These are phyloP conservation scores for Thrips palmi DNA, from an alignment of 1,140 invertebrate genomes.

Conservation along the genomic window DNA sequence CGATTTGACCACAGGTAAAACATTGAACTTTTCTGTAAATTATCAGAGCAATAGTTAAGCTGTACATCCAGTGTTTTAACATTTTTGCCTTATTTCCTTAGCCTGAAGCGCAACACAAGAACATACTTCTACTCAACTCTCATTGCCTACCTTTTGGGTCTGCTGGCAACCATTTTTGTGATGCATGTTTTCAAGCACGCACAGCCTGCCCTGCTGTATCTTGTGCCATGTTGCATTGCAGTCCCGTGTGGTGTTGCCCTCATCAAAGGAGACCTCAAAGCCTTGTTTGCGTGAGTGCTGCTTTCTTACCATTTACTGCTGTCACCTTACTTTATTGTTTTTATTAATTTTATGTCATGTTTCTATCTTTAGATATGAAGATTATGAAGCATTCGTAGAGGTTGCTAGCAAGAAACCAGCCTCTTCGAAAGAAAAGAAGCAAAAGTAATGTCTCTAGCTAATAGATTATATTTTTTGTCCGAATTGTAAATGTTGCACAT, in stretches of 20 bases:
- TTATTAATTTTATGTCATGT: too few species aligned
- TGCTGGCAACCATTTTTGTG: constrained; percentile 85
- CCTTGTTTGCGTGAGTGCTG: constrained; percentile 69
- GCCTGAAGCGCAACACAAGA: constrained; percentile 68
- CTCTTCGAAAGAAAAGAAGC: too few species aligned
- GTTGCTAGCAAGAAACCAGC: too few species aligned
- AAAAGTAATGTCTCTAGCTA: too few species aligned
- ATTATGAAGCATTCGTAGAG: too few species aligned
- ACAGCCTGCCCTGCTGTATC: constrained; percentile 93
- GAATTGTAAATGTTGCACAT: too few species aligned
- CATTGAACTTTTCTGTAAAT: neutral
- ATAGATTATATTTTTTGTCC: too few species aligned
- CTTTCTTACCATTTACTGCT: neutral
- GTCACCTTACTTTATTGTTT: too few species aligned
- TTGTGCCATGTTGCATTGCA: constrained; percentile 89
- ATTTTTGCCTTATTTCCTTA: constrained; percentile 23
- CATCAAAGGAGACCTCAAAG: constrained; percentile 77
- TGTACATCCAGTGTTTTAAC: constrained; percentile 1
- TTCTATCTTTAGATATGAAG: too few species aligned
- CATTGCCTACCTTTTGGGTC: constrained; percentile 81
- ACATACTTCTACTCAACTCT: constrained; percentile 92
- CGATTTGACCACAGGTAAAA: constrained; percentile 73
- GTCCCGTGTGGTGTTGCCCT: constrained; percentile 74
- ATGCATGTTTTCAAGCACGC: constrained; percentile 99
- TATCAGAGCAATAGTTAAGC: neutral